phyloP scores from a whole-genome alignment of 2,797 vertebrate genomes.

The Tenualosa thibaudeaui region DNA sequence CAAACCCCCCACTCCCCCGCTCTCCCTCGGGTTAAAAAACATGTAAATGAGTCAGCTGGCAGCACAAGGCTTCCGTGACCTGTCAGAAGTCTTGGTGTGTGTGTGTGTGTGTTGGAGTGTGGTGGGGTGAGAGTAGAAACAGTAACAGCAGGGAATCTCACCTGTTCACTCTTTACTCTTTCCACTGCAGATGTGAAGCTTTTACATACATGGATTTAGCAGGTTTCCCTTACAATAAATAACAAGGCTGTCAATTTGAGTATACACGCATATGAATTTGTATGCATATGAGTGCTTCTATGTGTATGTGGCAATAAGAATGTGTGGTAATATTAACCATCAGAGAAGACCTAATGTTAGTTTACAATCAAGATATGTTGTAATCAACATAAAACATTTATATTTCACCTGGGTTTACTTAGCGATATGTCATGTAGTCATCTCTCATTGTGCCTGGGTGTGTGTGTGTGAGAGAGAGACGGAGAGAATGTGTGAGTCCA shows the following conservation, averaged over 20 bases:
- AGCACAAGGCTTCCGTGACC: conserved; percentile 74
- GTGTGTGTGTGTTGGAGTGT: neutral
- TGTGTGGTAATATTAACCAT: neutral
- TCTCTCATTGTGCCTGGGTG: neutral
- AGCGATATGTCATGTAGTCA: neutral
- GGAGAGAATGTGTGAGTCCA: too few relatives aligned
- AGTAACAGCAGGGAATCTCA: conserved; percentile 31
- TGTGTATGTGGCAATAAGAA: neutral
- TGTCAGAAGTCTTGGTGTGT: conserved; percentile 67
- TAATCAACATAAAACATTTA: too few relatives aligned
- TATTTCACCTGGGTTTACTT: neutral
- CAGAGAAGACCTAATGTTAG: neutral
- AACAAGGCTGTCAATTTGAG: neutral
- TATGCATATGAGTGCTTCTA: neutral
- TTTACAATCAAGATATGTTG: neutral
- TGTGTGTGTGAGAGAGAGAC: too few relatives aligned
- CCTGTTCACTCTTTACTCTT: conserved; percentile 37
- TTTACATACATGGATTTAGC: neutral
- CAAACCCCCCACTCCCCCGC: neutral
- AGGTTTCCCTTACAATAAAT: neutral
- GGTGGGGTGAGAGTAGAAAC: neutral
- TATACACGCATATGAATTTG: neutral
- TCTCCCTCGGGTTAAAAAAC: conserved; percentile 65
- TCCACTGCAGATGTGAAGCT: conserved; percentile 8
- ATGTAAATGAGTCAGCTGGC: conserved; percentile 81